Evolutionary conservation across 2,888 invertebrate genomes (phyloP), one percentile per base, ranked within the genome.

Genomic region (Cephus runcator): DNA sequence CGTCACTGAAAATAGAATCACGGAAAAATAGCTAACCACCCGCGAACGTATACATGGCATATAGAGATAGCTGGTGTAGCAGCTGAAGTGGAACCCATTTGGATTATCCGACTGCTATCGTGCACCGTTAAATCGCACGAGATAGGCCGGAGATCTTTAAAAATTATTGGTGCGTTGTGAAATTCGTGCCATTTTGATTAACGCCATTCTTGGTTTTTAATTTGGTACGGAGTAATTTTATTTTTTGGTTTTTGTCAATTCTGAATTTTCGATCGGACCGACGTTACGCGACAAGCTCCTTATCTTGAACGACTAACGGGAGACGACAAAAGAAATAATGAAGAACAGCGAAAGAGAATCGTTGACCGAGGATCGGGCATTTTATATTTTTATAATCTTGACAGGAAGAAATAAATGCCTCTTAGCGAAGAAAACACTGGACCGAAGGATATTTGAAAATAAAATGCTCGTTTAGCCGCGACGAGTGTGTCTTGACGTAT

Each of bases 31-130:
- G 74, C 73, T 68, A 34, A 74, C 77, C 78, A 15, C 34, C 77
- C 75, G 78, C 75, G 56, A 23, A 23, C 78, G 69, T 69, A 34
- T 91, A 77, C 93, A 91, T 9, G 92, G 92, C 77, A 75, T 56
- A 76, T 23, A 33, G 23, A 33, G 23, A 33, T 75, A 56, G 11
- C 9, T 68, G 68, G 68, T 73, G 30, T 31, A 77, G 56, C 23
- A 23, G 56, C 23, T 56, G 56, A 56, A 56, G 23, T 56, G 23
- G 56, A 56, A 56, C 56, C 56, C 23, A 56, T 9, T 23, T 23
- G 56, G 23, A 56, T 56, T 9, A 56, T 56, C 56, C 3, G 56
- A 9, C 56, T 56, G 9, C 9, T 56, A 56, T 56, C 56, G 56
- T 56, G 56, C 23, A 56, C 23, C 23, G 56, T 56, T 23, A 23